phyloP scores from a whole-genome alignment of 1,140 invertebrate genomes.

The Papilio polyxenes region DNA sequence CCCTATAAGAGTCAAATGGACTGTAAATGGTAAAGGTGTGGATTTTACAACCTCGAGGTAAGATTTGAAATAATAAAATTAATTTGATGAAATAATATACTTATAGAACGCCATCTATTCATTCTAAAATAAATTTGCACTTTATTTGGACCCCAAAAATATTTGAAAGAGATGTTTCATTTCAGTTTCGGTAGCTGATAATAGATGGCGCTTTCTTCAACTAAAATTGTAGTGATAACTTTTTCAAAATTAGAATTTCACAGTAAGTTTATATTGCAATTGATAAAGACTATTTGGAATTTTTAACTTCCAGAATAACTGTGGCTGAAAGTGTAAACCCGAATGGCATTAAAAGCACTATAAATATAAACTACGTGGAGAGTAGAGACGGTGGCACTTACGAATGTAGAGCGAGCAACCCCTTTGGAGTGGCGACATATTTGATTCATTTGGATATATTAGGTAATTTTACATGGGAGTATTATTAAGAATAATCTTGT shows the following conservation, averaged over 20 bases:
- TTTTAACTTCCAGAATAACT: constrained; percentile 73
- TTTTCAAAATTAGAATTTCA: too few species aligned
- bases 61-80: constrained; percentile 2
- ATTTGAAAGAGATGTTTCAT: background rate
- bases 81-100: background rate
- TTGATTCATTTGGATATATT: constrained; percentile 90
- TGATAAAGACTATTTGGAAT: too few species aligned
- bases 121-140: background rate
- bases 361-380: constrained; percentile 83
- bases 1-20: constrained; percentile 92
- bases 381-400: constrained; percentile 91
- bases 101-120: background rate
- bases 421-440: constrained; percentile 90
- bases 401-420: constrained; percentile 91
- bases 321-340: constrained; percentile 82
- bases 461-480: constrained; percentile 80
- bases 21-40: constrained; percentile 84
- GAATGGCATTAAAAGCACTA: constrained; percentile 82
- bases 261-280: too few species aligned
- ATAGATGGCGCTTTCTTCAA: constrained; percentile 27
- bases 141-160: background rate
- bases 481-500: constrained; percentile 29
- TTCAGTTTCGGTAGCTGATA: constrained; percentile 6
- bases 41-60: constrained; percentile 72
- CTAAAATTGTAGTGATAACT: background rate